These are phyloP conservation scores for Dromaius novaehollandiae DNA, from an alignment of 2,113 vertebrate species.

Conservation along the genomic window DNA sequence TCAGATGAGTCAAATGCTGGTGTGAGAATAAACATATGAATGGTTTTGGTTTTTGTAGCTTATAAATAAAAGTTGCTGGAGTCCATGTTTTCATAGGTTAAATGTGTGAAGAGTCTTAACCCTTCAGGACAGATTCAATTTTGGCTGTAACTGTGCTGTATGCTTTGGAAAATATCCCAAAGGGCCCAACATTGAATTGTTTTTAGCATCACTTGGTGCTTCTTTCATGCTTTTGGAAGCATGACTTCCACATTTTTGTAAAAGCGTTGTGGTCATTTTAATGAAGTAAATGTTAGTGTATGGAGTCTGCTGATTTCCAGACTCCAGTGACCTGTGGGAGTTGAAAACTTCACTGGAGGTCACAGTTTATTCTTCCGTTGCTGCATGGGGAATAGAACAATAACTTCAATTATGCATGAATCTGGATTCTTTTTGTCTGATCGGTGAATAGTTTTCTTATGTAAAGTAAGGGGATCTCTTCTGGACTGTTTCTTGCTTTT, in stretches of 20 bases:
- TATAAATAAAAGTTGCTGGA: background rate
- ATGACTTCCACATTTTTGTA: background rate
- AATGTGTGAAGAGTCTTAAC: background rate
- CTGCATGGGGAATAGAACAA: no score
- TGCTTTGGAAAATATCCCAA: background rate
- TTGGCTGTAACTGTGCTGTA: background rate
- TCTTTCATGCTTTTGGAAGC: slow-evolving; percentile 12
- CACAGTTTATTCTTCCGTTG: no score
- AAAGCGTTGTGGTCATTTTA: no score
- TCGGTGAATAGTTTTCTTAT: no score
- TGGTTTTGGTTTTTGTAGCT: background rate
- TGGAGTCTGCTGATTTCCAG: no score
- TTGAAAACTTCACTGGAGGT: no score
- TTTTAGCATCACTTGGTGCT: background rate
- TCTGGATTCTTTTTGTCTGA: no score
- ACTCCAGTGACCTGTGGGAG: no score
- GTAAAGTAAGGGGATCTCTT: no score
- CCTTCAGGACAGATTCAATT: background rate
- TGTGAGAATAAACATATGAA: background rate
- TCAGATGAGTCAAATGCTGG: background rate
- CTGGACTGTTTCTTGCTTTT: no score
- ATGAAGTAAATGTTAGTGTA: no score
- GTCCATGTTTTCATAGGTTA: background rate
- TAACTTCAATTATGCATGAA: no score
- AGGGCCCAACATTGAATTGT: background rate